phyloP scores from a whole-genome alignment of 1,140 invertebrate species.

The Argopecten irradians region DNA sequence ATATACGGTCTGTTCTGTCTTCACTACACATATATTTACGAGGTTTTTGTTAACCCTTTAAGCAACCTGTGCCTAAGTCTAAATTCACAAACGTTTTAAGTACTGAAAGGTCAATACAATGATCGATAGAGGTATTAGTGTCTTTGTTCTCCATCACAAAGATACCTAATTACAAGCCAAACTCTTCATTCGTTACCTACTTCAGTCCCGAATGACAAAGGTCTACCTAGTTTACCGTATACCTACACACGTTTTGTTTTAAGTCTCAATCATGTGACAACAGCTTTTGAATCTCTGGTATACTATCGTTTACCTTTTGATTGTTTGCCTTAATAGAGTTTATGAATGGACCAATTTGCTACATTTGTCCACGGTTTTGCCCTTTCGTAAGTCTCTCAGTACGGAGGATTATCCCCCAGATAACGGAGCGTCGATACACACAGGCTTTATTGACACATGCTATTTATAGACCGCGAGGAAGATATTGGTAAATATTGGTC shows the following conservation, averaged over 20 bases:
- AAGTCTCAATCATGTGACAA: not conserved
- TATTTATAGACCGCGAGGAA: not conserved
- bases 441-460: not conserved
- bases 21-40: too few relatives aligned
- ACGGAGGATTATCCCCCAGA: not conserved
- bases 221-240: not conserved
- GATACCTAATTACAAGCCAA: not conserved
- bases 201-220: not conserved
- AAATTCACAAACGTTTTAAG: not conserved
- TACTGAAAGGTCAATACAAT: not conserved
- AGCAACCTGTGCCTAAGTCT: too few relatives aligned
- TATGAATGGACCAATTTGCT: not conserved
- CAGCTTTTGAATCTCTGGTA: not conserved
- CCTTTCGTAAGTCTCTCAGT: not conserved
- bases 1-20: too few relatives aligned
- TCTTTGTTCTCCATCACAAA: not conserved
- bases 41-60: too few relatives aligned
- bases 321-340: not conserved
- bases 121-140: not conserved
- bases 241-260: not conserved
- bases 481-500: constrained; percentile 2
- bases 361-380: not conserved
- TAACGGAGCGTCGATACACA: not conserved
- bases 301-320: not conserved
- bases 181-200: not conserved